Base-by-base conservation (phyloP, 2,888 invertebrate species). In the Polydesmus complanatus region DNA sequence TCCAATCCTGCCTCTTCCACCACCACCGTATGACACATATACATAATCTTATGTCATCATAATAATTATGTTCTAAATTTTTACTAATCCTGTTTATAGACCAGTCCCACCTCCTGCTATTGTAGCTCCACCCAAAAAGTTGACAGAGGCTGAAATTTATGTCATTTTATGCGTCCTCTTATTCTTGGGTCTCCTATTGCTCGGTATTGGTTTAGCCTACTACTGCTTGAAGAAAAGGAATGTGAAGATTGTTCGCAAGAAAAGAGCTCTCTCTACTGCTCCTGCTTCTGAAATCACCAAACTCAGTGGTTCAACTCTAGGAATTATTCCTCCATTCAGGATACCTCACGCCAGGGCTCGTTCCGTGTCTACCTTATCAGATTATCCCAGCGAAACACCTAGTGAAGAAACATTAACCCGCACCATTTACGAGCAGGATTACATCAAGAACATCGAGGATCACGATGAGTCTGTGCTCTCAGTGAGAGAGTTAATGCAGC, bases 101-200 rank as follows among this genome's bases (percentile, higher is more conserved):
- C 64, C 68, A 14, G 66, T 68, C 2, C 66, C 65, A 26, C 65
- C 66, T 5, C 72, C 75, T 2, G 62, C 75, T 2, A 83, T 82
- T 62, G 63, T 57, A 1, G 64, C 64, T 18, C 58, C 58, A 21
- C 84, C 88, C 0, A 88, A 89, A 0, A 67, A 66, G 47, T 59
- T 91, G 19, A 68, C 69, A 18, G 72, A 72, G 65, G 67, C 71
- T 63, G 92, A 93, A 73, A 88, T 93, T 65, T 78, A 93, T 62
- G 79, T 93, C 72, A 89, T 93, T 67, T 90, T 94, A 70, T 93
- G 93, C 74, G 90, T 90, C 54, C 86, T 94, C 61, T 80, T 93
- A 67, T 93, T 93, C 78, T 79, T 94, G 53, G 90, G 91, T 0
- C 76, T 94, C 54, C 77, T 93, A 23, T 80, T 93, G 2, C 78